Evolutionary conservation across 2,888 invertebrate species (phyloP), one percentile per base, ranked within the genome.

Genomic region (Patella depressa): DNA sequence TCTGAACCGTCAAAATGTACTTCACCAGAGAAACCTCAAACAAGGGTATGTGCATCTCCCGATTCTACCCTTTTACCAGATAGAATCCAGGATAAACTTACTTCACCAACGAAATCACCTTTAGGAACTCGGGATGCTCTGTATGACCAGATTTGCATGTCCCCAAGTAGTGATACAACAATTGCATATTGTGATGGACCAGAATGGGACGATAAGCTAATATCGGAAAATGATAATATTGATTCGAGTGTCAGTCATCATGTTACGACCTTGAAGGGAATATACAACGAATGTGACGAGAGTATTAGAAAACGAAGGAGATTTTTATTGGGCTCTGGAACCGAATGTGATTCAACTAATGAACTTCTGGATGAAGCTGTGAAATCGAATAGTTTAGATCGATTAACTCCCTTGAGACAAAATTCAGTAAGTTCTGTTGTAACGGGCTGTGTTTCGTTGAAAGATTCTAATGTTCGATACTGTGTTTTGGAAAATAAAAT

Each of bases 311-410:
- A 65, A 7, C n/a, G 19, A 65, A 65, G n/a, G n/a, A 65, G 12
- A 65, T 19, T 65, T n/a, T 19, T 65, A 12, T 65, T 24, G 4
- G 34, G 34, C 34, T 24, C 65, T 2, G 24, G 65, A 19, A n/a
- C 11, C 2, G 65, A 65, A 65, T 65, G 65, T 65, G 65, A 65
- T 65, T 65, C 65, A 11, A 65, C 65, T 19, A 65, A 65, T 65
- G 65, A 65, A 65, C 24, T 65, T 65, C 19, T 65, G 11, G 65
- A 65, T 11, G 65, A 65, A 65, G 19, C n/a, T 19, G 7, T 19
- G 3, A 65, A 24, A 65, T 19, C n/a, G 19, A 65, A 65, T n/a
- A 19, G 65, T 65, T 15, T 19, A 65, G 65, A 65, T 65, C 65
- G 65, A 19, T n/a, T 65, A 15, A 65, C 65, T 19, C 65, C 65